phyloP scores from a whole-genome alignment of 2,888 invertebrate genomes.

The Nomada ferruginata region DNA sequence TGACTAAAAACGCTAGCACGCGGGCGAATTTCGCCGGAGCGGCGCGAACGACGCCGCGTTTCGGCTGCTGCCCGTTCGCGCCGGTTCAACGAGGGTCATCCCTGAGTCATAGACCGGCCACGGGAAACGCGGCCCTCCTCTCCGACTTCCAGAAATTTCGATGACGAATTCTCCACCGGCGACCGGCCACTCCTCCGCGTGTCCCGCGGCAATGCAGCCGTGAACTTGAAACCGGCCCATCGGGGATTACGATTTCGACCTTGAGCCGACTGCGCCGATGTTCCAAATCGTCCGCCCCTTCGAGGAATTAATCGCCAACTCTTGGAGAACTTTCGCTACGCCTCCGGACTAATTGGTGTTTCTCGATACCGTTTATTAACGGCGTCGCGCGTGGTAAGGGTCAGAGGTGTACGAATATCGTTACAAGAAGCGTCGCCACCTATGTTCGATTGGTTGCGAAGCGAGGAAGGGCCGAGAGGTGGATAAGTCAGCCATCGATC shows the following conservation, averaged over 20 bases:
- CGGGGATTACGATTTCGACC: slow-evolving; percentile 52
- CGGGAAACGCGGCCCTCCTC: not conserved
- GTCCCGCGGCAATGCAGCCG: slow-evolving; percentile 28
- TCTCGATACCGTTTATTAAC: no score
- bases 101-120: slow-evolving; percentile 81
- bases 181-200: slow-evolving; percentile 39
- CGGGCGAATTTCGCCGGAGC: slow-evolving; percentile 64
- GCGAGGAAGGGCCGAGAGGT: no score
- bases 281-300: slow-evolving; percentile 13
- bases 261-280: slow-evolving; percentile 33
- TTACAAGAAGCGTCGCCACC: no score
- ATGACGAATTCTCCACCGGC: slow-evolving; percentile 78
- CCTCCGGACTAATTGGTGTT: no score
- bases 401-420: no score
- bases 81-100: slow-evolving; percentile 82
- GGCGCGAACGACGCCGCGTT: slow-evolving; percentile 62
- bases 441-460: no score
- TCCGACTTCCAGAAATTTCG: slow-evolving; percentile 78
- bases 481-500: not conserved
- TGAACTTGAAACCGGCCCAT: slow-evolving; percentile 60
- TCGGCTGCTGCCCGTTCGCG: slow-evolving; percentile 41
- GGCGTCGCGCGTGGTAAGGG: no score
- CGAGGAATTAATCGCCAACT: not conserved
- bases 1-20: slow-evolving; percentile 68
- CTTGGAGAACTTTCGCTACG: not conserved